Evolutionary conservation across 2,888 invertebrate genomes (phyloP), one percentile per base, ranked within the genome.

Genomic region (Caenorhabditis sp.): DNA sequence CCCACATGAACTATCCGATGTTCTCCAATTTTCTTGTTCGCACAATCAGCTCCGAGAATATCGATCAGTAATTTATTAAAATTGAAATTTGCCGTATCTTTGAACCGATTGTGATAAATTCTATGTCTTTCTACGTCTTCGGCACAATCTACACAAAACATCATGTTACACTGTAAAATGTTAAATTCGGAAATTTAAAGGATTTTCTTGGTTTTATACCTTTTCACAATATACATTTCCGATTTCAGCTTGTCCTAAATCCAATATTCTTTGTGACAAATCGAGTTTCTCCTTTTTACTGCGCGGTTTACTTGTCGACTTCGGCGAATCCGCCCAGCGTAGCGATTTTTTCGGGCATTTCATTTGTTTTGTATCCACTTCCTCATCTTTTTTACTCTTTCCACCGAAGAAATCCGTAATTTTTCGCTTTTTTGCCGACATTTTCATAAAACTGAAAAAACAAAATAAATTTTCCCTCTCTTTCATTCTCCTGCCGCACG

Each of bases 151-250:
- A 67, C 67, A 58, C 63, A 64, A 53, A 67, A 72, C 12, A 72
- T 23, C 67, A 72, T 67, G 1, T 50, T 12, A 27, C 72, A 72
- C 72, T 71, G 60, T n/a, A 67, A 66, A 66, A 60, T 56, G 17
- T 12, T 31, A 12, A 38, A 27, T 31, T 31, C 14, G 0, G n/a
- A 7, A 12, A 31, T 31, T 65, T 53, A 5, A n/a, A 20, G 27
- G 17, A n/a, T 57, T 31, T 31, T 31, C 10, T 31, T 31, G n/a
- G 1, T 27, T 27, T 10, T 10, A 57, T 17, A 71, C 71, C 26
- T 64, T 31, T 58, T 59, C 27, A 43, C 72, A 72, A n/a, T 52
- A 31, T 10, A 53, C 53, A 43, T 38, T 59, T 20, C 72, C 72
- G 27, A 72, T 64, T 36, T 56, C 12, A 17, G 12, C 8, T 54